phyloP scores from a whole-genome alignment of 1,140 invertebrate species.

The Rhagoletis pomonella region DNA sequence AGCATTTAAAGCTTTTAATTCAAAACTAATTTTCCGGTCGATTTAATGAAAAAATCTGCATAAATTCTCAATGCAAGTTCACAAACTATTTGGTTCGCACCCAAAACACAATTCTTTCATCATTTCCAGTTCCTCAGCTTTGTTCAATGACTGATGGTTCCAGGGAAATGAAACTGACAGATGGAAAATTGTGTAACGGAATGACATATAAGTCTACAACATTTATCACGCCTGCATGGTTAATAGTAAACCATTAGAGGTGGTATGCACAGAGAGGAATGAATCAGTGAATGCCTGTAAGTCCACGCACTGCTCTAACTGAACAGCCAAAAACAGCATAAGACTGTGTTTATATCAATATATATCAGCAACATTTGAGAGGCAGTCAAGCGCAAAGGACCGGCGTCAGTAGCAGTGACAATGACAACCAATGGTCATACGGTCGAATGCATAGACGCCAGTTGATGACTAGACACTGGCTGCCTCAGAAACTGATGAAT shows the following conservation, averaged over 20 bases:
- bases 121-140: neutral
- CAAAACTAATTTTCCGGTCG: no score
- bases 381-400: conserved; percentile 9
- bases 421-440: neutral
- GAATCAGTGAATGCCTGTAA: no score
- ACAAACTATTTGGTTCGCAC: neutral
- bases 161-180: neutral
- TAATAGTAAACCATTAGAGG: no score
- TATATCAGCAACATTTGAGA: conserved; percentile 13
- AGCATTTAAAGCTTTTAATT: no score
- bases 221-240: neutral
- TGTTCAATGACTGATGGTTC: neutral
- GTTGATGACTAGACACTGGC: neutral
- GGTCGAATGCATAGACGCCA: neutral
- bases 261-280: no score
- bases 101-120: neutral
- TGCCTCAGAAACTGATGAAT: neutral
- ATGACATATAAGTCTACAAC: neutral
- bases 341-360: neutral
- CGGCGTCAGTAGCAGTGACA: conserved; percentile 7
- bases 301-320: neutral
- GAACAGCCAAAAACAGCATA: neutral
- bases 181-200: neutral
- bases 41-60: no score
- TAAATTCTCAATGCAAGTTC: neutral